Conservation (phyloP, 2,888 invertebrate genomes). For the Erebia aethiops region DNA sequence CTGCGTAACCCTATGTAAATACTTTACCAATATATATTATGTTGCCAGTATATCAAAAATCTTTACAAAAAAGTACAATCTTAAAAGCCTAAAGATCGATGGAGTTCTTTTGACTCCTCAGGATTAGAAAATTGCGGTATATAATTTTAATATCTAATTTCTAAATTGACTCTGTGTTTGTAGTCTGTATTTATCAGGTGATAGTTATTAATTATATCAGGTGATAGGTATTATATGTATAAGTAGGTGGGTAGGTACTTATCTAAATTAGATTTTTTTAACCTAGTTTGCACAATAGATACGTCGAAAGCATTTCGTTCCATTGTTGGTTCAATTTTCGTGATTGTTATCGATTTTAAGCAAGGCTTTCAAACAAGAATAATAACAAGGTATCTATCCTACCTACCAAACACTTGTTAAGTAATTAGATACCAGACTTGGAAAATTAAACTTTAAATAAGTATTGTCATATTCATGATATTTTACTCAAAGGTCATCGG, state of each 20-base stretch:
- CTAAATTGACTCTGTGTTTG: too few relatives aligned
- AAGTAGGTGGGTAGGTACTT: background rate
- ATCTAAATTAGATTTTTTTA: background rate
- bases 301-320: background rate
- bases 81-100: too few relatives aligned
- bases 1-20: too few relatives aligned
- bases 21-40: too few relatives aligned
- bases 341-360: conserved; percentile 6
- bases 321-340: background rate
- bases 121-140: too few relatives aligned
- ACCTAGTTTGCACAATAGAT: background rate
- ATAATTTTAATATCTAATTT: too few relatives aligned
- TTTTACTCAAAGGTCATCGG: conserved; percentile 8
- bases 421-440: background rate
- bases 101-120: too few relatives aligned
- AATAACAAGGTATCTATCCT: too few relatives aligned
- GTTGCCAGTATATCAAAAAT: too few relatives aligned
- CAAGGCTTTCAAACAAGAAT: background rate
- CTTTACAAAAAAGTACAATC: too few relatives aligned
- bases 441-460: background rate
- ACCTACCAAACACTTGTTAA: background rate
- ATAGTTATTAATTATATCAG: background rate
- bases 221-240: background rate
- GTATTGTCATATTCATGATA: background rate
- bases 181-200: background rate